phyloP scores from a whole-genome alignment of 2,888 invertebrate species.

The Cataglyphis cursor region DNA sequence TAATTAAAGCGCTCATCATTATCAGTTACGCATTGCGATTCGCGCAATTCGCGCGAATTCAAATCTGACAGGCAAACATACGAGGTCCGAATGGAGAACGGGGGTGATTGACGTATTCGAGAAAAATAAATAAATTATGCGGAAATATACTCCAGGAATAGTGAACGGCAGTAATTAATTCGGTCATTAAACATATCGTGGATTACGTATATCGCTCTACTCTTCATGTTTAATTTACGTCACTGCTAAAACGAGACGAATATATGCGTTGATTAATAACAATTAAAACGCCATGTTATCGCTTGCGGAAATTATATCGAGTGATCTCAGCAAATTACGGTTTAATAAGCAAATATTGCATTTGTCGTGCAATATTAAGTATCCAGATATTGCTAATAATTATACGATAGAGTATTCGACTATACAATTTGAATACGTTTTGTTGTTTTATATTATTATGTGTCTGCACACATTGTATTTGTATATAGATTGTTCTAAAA shows the following conservation, averaged over 20 bases:
- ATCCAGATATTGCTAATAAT: not conserved
- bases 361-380: slow-evolving; percentile 1
- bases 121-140: slow-evolving; percentile 52
- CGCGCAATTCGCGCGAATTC: slow-evolving; percentile 31
- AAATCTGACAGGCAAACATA: slow-evolving; percentile 41
- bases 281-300: slow-evolving; percentile 43
- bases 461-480: not conserved
- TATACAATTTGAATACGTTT: not conserved
- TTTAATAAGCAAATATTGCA: slow-evolving; percentile 11
- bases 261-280: slow-evolving; percentile 20
- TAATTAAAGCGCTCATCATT: slow-evolving; percentile 51
- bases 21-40: slow-evolving; percentile 52
- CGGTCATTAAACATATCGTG: slow-evolving; percentile 46
- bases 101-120: slow-evolving; percentile 35
- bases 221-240: slow-evolving; percentile 43
- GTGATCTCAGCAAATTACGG: slow-evolving; percentile 16
- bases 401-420: not conserved
- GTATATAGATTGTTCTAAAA: not conserved
- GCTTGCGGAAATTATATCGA: slow-evolving; percentile 14
- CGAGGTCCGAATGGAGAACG: too few species aligned
- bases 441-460: not conserved
- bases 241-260: slow-evolving; percentile 33
- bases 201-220: slow-evolving; percentile 21
- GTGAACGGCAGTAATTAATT: slow-evolving; percentile 45
- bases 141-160: slow-evolving; percentile 49